Percentiles rank a stretch among this genome's conserved stretches.
These are phyloP conservation scores for Strigamia maritima DNA, from an alignment of 2,888 invertebrate genomes.

Conservation along the genomic window DNA sequence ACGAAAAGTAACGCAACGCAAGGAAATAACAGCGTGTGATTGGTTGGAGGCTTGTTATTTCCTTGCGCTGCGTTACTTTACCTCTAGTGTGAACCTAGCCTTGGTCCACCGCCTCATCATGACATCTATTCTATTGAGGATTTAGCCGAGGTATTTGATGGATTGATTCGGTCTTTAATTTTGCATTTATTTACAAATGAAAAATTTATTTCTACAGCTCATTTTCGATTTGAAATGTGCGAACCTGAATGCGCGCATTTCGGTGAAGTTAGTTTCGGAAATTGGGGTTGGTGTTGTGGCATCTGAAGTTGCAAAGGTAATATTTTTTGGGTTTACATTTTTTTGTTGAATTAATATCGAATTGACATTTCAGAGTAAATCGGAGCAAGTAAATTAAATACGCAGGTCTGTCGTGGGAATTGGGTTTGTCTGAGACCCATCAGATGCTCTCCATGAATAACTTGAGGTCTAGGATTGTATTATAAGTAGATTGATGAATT, in stretches of 20 bases:
- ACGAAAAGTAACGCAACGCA: no score
- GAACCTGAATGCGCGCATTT: slow-evolving; percentile 90
- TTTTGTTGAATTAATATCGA: neutral
- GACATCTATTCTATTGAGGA: slow-evolving; percentile 99
- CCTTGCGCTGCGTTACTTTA: no score
- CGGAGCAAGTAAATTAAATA: slow-evolving; percentile 94
- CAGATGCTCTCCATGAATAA: slow-evolving; percentile 93
- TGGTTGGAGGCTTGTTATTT: no score
- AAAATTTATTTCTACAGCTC: slow-evolving; percentile 57
- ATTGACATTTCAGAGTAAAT: slow-evolving; percentile 71
- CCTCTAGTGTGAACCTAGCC: no score
- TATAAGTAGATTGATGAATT: slow-evolving; percentile 89
- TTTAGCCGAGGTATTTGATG: slow-evolving; percentile 69
- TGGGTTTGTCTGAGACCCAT: slow-evolving; percentile 97
- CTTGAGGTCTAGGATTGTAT: slow-evolving; percentile 82
- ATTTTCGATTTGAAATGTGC: slow-evolving; percentile 98
- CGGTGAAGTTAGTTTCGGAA: slow-evolving; percentile 97
- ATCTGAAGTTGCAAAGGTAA: slow-evolving; percentile 93
- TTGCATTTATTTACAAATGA: neutral
- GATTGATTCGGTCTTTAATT: neutral
- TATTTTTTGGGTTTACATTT: neutral
- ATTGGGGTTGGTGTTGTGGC: slow-evolving; percentile 98
- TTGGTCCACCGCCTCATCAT: slow-evolving; percentile 98
- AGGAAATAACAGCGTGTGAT: no score
- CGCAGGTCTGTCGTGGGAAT: slow-evolving; percentile 97